A percentile compares a stretch with the other conserved stretches of the same genome.
phyloP scores from a whole-genome alignment of 2,888 invertebrate species.

The Drosophila anomalata region DNA sequence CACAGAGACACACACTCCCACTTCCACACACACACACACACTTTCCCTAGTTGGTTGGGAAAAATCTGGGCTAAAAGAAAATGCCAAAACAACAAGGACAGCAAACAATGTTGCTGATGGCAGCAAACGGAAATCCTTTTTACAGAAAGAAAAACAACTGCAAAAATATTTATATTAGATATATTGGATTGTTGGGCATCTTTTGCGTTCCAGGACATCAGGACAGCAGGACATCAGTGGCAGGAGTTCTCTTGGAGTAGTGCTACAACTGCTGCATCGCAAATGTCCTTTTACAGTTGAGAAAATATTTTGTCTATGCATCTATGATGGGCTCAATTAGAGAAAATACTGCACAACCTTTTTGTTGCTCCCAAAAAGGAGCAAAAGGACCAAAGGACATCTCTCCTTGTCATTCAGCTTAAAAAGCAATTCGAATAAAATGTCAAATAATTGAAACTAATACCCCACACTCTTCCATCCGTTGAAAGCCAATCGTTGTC shows the following conservation, averaged over 20 bases:
- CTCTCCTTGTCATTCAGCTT: slow-evolving; percentile 9
- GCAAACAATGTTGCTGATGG: slow-evolving; percentile 51
- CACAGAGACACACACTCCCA: slow-evolving; percentile 3
- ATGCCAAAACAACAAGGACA: slow-evolving; percentile 59
- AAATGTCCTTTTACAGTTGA: slow-evolving; percentile 24
- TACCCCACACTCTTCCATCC: slow-evolving; percentile 12
- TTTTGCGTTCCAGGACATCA: background rate
- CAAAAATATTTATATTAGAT: slow-evolving; percentile 78
- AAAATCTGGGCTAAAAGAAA: slow-evolving; percentile 49
- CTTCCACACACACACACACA: background rate
- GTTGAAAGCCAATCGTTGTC: slow-evolving; percentile 25
- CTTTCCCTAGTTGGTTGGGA: background rate
- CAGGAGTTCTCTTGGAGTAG: too few relatives aligned
- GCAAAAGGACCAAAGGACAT: background rate
- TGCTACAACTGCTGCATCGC: too few relatives aligned
- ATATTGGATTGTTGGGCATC: slow-evolving; percentile 67
- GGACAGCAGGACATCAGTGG: background rate
- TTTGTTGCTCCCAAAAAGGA: background rate
- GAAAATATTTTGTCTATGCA: slow-evolving; percentile 34
- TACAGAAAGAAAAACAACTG: slow-evolving; percentile 68
- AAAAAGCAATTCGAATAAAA: slow-evolving; percentile 41
- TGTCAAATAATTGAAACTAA: slow-evolving; percentile 47
- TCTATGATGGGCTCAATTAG: slow-evolving; percentile 44
- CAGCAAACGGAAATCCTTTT: slow-evolving; percentile 73
- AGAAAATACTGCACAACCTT: slow-evolving; percentile 16